These are phyloP conservation scores for Gymnothorax javanicus DNA, from an alignment of 2,797 vertebrate species.

Conservation along the genomic window DNA sequence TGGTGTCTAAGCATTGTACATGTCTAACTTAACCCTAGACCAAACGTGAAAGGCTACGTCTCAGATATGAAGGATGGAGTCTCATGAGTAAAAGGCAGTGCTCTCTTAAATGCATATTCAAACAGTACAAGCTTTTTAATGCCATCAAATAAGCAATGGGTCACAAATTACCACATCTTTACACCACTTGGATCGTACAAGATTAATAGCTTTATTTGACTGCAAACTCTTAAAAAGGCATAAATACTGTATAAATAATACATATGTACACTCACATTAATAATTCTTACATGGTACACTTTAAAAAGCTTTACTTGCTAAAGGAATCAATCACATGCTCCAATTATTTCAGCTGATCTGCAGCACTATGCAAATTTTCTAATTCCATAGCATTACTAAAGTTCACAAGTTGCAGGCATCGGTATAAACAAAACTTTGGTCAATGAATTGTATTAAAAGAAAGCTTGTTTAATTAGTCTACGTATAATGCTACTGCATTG, in stretches of 20 bases:
- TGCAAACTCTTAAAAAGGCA: constrained; percentile 51
- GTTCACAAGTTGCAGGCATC: constrained; percentile 55
- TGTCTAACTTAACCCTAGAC: not conserved
- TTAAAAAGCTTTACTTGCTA: not conserved
- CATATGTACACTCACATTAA: constrained; percentile 42
- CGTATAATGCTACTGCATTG: constrained; percentile 47
- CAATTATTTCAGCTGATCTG: constrained; percentile 3
- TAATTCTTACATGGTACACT: constrained; percentile 1
- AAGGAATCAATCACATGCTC: not conserved
- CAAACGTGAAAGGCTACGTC: not conserved
- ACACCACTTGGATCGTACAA: constrained; percentile 37
- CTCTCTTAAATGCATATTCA: not conserved
- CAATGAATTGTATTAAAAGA: constrained; percentile 55
- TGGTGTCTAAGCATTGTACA: not conserved
- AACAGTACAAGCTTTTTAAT: not conserved
- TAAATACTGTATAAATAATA: constrained; percentile 54
- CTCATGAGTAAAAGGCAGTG: not conserved
- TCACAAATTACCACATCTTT: not conserved
- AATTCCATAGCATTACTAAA: constrained; percentile 1
- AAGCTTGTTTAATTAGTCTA: constrained; percentile 68
- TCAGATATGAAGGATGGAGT: not conserved
- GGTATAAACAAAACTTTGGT: constrained; percentile 39
- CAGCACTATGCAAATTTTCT: not conserved
- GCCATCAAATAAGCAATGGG: not conserved
- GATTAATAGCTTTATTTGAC: constrained; percentile 71